Base-by-base conservation (phyloP, 2,888 invertebrate genomes). In the Hanleya hanleyi region DNA sequence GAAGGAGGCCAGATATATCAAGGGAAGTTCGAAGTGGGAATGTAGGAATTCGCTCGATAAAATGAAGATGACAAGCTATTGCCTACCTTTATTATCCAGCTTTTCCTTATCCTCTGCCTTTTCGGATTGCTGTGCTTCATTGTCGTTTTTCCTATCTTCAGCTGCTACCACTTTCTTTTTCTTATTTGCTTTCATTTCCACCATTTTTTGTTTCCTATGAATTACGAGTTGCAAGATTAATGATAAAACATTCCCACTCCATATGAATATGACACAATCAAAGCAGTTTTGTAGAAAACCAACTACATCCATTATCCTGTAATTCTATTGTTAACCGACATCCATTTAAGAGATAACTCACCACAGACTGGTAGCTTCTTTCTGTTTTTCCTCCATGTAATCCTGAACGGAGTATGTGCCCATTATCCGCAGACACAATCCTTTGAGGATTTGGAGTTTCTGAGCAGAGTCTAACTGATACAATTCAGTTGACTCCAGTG, bases 341-440 rank as follows among this genome's bases (percentile, higher is more conserved):
- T n/a, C n/a, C n/a, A n/a, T n/a, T n/a, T n/a, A n/a, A n/a, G n/a
- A n/a, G n/a, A n/a, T 29, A 57, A 74, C 80, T 73, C 76, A 89
- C 90, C 86, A 87, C n/a, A 89, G 77, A 32, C 83, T 75, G 5
- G 83, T 77, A 7, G 87, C 83, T 29, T 85, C 81, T 29, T 82
- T 82, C 74, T 89, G 89, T 69, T 86, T 87, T 65, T 87, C 84
- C 69, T 87, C 87, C 88, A 90, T 89, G 79, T 86, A 89, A 69
- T 89, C 89, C 79, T 89, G 89, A 15, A 90, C 87, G 15, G 89
- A 87, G 80, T 90, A 90, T 1, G 90, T 84, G 49, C 83, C 86
- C 85, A 90, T 86, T 41, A 90, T 83, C 2, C 90, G 83, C 67
- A 86, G 83, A 84, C 88, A 88, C 65, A 90, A 80, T 2, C 87